Percentiles rank a stretch among this genome's conserved stretches.
These are phyloP conservation scores for Centropristis striata DNA, from an alignment of 2,113 vertebrate species.

Conservation along the genomic window DNA sequence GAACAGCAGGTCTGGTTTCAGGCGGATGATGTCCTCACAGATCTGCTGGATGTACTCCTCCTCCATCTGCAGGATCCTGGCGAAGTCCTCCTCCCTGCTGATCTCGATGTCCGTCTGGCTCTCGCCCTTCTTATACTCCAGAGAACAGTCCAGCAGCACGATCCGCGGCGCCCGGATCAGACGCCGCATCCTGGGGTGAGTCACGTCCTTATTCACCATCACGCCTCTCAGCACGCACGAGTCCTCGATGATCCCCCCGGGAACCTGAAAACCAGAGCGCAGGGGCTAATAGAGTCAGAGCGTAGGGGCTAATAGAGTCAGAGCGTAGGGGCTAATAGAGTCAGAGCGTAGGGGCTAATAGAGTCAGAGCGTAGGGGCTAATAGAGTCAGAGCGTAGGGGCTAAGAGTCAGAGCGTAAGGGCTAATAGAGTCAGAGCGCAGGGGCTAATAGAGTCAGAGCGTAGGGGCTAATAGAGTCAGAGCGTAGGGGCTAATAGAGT, in stretches of 20 bases:
- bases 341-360: too few species aligned
- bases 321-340: too few species aligned
- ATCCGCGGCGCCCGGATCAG: conserved; percentile 93
- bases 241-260: conserved; percentile 94
- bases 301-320: too few species aligned
- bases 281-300: too few species aligned
- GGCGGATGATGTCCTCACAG: conserved; percentile 93
- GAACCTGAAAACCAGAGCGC: conserved; percentile 84
- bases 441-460: too few species aligned
- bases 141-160: conserved; percentile 93
- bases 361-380: too few species aligned
- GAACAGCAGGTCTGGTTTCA: conserved; percentile 95
- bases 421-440: too few species aligned
- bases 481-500: too few species aligned
- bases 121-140: conserved; percentile 99
- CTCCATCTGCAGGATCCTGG: conserved; percentile 97
- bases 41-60: conserved; percentile 98
- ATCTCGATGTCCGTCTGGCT: conserved; percentile 99
- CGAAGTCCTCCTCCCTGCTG: conserved; percentile 95
- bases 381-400: too few species aligned
- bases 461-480: too few species aligned
- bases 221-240: conserved; percentile 92
- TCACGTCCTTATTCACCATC: conserved; percentile 98
- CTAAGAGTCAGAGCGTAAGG: too few species aligned
- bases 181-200: conserved; percentile 93